These are phyloP conservation scores for Sphaeridia pumilis DNA, from an alignment of 2,888 invertebrate genomes.

Conservation along the genomic window DNA sequence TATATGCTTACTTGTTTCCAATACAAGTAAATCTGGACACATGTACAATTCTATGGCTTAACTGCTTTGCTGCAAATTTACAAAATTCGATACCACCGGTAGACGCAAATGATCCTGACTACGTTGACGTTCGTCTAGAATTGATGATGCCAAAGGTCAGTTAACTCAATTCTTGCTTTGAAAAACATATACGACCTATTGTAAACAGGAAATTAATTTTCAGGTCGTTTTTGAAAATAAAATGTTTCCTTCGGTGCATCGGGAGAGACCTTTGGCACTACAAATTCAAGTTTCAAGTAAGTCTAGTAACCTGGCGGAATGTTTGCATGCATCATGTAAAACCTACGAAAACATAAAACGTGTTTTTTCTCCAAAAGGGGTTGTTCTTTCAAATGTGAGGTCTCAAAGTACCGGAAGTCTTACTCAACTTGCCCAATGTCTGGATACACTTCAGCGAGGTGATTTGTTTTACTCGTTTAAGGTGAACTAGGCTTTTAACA, in stretches of 20 bases:
- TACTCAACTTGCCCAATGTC: slow-evolving; percentile 65
- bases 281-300: slow-evolving; percentile 66
- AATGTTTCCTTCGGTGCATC: slow-evolving; percentile 61
- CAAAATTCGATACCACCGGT: slow-evolving; percentile 51
- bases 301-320: no score
- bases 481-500: no score
- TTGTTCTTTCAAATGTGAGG: slow-evolving; percentile 52
- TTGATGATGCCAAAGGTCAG: slow-evolving; percentile 88
- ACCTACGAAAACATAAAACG: no score
- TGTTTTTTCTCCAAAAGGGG: slow-evolving; percentile 17
- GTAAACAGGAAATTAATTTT: slow-evolving; percentile 22
- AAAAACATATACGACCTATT: no score
- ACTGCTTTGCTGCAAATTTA: slow-evolving; percentile 81
- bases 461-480: no score
- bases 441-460: slow-evolving; percentile 61
- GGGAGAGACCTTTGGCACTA: slow-evolving; percentile 75
- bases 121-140: slow-evolving; percentile 74
- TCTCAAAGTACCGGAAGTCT: slow-evolving; percentile 45
- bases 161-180: no score
- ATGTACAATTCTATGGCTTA: slow-evolving; percentile 82
- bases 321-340: no score
- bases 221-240: slow-evolving; percentile 68
- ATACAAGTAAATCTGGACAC: slow-evolving; percentile 76
- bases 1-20: slow-evolving; percentile 84
- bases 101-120: slow-evolving; percentile 39